Evolutionary conservation across 2,888 invertebrate species (phyloP), one percentile per base, ranked within the genome.

Genomic region (Drosophila infuscata): DNA sequence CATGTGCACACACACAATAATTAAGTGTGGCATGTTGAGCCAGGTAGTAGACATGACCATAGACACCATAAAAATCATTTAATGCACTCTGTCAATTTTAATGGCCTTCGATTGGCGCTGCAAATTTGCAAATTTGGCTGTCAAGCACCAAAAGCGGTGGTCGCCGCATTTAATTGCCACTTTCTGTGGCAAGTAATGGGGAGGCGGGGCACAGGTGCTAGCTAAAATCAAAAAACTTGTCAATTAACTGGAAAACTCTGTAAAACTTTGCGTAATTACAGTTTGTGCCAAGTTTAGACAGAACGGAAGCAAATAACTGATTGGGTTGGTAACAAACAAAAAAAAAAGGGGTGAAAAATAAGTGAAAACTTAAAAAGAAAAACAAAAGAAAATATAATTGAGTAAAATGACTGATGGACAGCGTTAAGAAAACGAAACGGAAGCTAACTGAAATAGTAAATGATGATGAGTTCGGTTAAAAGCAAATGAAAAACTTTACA

Each of bases 121-220:
- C 68, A 72, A 89, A 83, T 86, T 83, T 74, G 81, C 82, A 76
- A 87, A 79, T 87, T 89, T 84, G 76, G 83, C 38, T 67, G 73
- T 75, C 65, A 43, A 58, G 58, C 79, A 60, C 89, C 81, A 82
- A 86, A 88, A 76, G 54, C 52, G 70, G 68, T 57, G 80, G 69
- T 70, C 63, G 88, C 61, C 67, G 72, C 84, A 79, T 70, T 87
- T 83, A 89, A 83, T 79, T 84, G 83, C 73, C 43, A 53, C 66
- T 36, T 29, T 57, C 48, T 69, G 77, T 61, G 68, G 62, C 35
- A 33, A 52, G n/a, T 25, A n/a, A 35, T 11, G 17, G 30, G 7
- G 3, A 15, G 17, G 8, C 17, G 41, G 20, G 12, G 25, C 20
- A 8, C 65, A 57, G 52, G 35, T 63, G 77, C 54, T 38, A 38